Evolutionary conservation across 1,140 invertebrate species (phyloP), one percentile per base, ranked within the genome.

Genomic region (Ooceraea biroi): DNA sequence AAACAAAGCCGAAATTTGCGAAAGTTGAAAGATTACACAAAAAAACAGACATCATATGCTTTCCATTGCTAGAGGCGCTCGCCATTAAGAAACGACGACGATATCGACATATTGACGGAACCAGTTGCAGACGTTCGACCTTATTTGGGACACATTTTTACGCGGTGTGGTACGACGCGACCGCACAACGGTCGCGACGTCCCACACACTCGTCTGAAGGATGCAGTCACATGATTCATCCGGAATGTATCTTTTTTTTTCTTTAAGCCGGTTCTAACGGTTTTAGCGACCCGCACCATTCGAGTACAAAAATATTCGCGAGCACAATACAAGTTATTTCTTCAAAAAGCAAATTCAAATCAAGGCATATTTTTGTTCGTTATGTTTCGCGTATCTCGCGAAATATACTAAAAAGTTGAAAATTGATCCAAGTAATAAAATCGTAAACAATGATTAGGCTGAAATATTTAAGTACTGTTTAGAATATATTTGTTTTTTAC

Each of bases 181-280:
- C 69, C 68, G 82, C 69, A 80, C 82, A 89, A 87, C 89, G 74
- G 85, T 73, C 76, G 41, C 82, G 44, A 58, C 87, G 27, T 88
- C 89, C 87, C 87, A 90, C 89, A 80, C 88, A 50, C 82, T 86
- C 27, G 41, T 76, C 78, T 84, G 73, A 46, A 66, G 76, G 80
- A 84, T 61, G 80, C 46, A 72, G 78, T 76, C 72, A 91, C 52
- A 87, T 91, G 91, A 91, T 91, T 91, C 91, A 91, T 85, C 83
- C 55, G 83, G 46, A 85, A 87, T 82, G 84, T 84, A 87, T 87
- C 46, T 84, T 87, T 89, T 77, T 72, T 82, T 69, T 73, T 65
- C n/a, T 36, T 84, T 3, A 85, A 74, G 52, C 41, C 60, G 17
- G 25, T 44, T 68, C 50, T 52, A 61, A 88, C 68, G 52, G 78